Evolutionary conservation across 2,797 vertebrate genomes (phyloP), one percentile per base, ranked within the genome.

Genomic region (Botia almorhae): DNA sequence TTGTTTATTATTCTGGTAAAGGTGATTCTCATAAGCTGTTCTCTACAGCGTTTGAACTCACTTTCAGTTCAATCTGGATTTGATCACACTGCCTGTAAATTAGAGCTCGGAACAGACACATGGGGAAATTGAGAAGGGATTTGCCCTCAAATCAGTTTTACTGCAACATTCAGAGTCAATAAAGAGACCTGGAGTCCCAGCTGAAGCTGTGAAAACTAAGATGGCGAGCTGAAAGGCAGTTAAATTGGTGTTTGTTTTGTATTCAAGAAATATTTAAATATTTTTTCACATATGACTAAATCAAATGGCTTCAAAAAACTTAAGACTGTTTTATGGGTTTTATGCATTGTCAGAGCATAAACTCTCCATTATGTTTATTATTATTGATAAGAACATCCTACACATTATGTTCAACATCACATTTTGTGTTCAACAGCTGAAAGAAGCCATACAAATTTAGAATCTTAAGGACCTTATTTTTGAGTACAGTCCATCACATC

Each of bases 71-170:
- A 80, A 72, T 72, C 69, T 73, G 70, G 60, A 53, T 73, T 80
- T 80, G 19, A 80, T 73, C 48, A 48, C 50, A 64, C 19, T 8
- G 19, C 48, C 60, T 73, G 69, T 73, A 72, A 80, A 80, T 80
- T 56, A 80, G 7, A 72, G 60, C 69, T 80, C 46, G 26, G 69
- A 73, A 48, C 77, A 73, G 50, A 72, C 60, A 46, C 50, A 72
- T 26, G 77, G 21, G 69, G 69, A 60, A 71, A 65, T 65, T 33
- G 77, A 55, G 77, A 14, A 3, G 33, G 69, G 69, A 73, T 73
- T 72, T 80, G 60, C 69, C 50, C 69, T 80, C 77, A 80, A 65
- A 80, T 80, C 69, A 80, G 69, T 80, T 80, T 80, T 65, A 65
- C 48, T 39, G 69, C 60, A 80, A 73, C 69, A 65, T 46, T 29